phyloP scores from a whole-genome alignment of 2,888 invertebrate genomes.

The Eupeodes luniger region DNA sequence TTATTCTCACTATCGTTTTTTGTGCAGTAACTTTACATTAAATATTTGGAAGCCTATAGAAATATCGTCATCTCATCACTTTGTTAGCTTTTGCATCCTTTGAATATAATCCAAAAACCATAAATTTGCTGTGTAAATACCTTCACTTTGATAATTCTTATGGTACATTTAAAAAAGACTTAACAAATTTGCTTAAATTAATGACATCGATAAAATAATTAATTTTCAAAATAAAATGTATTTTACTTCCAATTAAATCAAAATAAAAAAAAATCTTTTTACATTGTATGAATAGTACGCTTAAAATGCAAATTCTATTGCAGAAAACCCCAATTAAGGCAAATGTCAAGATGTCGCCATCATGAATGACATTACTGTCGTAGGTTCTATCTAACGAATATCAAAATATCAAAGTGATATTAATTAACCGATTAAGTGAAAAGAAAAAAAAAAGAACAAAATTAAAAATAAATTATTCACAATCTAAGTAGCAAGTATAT shows the following conservation, averaged over 20 bases:
- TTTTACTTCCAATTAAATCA: conserved; percentile 19
- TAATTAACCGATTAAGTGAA: conserved; percentile 66
- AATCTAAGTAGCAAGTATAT: conserved; percentile 13
- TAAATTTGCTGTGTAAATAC: conserved; percentile 13
- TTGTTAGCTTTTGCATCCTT: too few relatives aligned
- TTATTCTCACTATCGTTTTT: too few relatives aligned
- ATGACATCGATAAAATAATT: conserved; percentile 50
- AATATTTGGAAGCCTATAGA: too few relatives aligned
- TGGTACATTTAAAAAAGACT: conserved; percentile 8
- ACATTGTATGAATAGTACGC: neutral
- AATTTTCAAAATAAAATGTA: conserved; percentile 43
- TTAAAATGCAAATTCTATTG: conserved; percentile 65
- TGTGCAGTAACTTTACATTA: too few relatives aligned
- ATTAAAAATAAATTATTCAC: conserved; percentile 55
- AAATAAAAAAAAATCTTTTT: neutral
- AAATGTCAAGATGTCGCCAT: conserved; percentile 62
- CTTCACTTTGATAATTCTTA: conserved; percentile 14
- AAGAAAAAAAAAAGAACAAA: conserved; percentile 26
- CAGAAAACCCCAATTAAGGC: conserved; percentile 51
- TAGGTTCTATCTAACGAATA: conserved; percentile 67
- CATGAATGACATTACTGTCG: conserved; percentile 53
- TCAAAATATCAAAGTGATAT: conserved; percentile 61
- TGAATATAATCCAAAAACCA: too few relatives aligned
- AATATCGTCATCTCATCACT: neutral
- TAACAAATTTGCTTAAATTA: conserved; percentile 35